These are phyloP conservation scores for Lasius platythorax DNA, from an alignment of 2,888 invertebrate species.

Conservation along the genomic window DNA sequence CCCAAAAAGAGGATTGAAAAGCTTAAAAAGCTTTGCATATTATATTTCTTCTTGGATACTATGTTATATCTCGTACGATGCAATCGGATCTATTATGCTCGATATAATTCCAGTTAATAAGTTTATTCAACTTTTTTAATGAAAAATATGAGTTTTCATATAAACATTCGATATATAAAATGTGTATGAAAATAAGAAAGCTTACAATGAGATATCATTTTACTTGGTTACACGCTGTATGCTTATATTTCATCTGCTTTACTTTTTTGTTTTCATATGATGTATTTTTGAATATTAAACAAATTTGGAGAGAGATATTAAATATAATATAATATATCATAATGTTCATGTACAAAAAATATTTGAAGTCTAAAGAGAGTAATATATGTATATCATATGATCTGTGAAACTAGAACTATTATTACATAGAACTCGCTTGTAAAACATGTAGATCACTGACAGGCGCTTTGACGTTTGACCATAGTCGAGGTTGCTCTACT, in stretches of 20 bases:
- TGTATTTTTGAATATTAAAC: background rate
- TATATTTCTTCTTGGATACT: background rate
- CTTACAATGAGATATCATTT: background rate
- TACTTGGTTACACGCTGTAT: background rate
- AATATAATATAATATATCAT: slow-evolving; percentile 13
- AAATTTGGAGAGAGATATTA: background rate
- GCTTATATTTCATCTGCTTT: background rate
- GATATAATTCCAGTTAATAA: background rate
- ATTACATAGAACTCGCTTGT: slow-evolving; percentile 14
- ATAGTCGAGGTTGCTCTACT: slow-evolving; percentile 31
- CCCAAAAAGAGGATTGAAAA: background rate
- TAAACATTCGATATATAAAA: background rate
- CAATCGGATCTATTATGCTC: background rate
- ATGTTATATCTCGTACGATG: background rate
- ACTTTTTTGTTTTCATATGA: background rate
- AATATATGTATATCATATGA: background rate
- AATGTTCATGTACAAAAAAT: background rate
- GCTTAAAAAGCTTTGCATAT: background rate
- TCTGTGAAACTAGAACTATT: slow-evolving; percentile 20
- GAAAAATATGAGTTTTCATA: background rate
- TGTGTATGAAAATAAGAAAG: background rate
- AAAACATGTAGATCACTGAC: slow-evolving; percentile 20
- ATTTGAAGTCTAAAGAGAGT: background rate
- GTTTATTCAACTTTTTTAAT: background rate
- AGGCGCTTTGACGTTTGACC: slow-evolving; percentile 52